Percentiles rank a stretch among this genome's conserved stretches.
Conservation (phyloP, 2,888 invertebrate genomes). For the Ellobium chinense region DNA sequence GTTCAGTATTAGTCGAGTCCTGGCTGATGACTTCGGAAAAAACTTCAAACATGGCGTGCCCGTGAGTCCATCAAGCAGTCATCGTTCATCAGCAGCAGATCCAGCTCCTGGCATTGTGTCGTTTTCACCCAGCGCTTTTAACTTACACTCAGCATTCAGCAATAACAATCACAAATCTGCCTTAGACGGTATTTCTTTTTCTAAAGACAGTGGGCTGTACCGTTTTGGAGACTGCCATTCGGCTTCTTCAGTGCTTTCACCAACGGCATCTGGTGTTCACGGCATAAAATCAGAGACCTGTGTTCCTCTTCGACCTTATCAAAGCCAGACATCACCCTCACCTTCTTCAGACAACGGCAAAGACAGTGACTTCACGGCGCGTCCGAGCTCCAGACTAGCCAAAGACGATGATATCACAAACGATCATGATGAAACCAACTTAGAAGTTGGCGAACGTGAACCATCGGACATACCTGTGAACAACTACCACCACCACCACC, state of each 20-base stretch:
- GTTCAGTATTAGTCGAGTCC: slow-evolving; percentile 69
- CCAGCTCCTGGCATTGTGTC: not conserved
- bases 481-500: not conserved
- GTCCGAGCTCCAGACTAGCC: not conserved
- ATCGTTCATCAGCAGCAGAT: not conserved
- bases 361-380: slow-evolving; percentile 3
- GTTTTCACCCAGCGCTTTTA: slow-evolving; percentile 2
- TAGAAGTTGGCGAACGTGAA: not conserved
- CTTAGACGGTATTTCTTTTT: not conserved
- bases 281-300: not conserved
- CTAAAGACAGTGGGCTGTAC: not conserved
- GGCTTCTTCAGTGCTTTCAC: not conserved
- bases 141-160: not conserved
- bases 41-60: slow-evolving; percentile 39
- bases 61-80: not conserved
- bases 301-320: not conserved
- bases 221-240: slow-evolving; percentile 13
- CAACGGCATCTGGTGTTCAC: not conserved
- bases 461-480: not conserved
- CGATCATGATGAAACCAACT: not conserved
- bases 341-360: slow-evolving; percentile 8
- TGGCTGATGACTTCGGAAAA: slow-evolving; percentile 61
- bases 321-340: not conserved
- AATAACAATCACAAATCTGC: slow-evolving; percentile 2
- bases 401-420: not conserved